phyloP scores from a whole-genome alignment of 1,140 invertebrate species.

The Drosophila tsacasi region DNA sequence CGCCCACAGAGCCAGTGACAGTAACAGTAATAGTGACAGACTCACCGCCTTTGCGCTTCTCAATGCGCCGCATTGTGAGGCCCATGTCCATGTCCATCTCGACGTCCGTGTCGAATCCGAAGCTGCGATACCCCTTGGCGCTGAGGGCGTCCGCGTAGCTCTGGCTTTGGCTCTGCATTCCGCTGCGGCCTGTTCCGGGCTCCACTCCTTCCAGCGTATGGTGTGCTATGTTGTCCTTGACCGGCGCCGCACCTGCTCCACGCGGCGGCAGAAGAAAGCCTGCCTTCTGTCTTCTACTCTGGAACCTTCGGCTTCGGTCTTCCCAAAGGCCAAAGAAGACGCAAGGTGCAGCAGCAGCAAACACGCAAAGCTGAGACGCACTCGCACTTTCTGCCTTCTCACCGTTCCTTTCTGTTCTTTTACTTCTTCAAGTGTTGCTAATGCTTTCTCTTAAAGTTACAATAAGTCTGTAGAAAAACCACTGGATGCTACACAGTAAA shows the following conservation, averaged over 20 bases:
- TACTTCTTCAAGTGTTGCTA: not conserved
- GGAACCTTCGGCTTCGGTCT: constrained; percentile 18
- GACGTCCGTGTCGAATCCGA: constrained; percentile 83
- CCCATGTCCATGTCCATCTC: constrained; percentile 83
- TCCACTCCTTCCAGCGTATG: constrained; percentile 1
- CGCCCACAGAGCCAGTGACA: not conserved
- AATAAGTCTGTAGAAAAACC: not conserved
- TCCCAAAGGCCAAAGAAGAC: constrained; percentile 1
- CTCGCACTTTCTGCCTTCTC: not conserved
- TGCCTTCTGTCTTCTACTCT: not conserved
- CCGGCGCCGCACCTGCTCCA: constrained; percentile 4
- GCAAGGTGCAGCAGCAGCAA: not conserved
- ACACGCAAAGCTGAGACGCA: not conserved
- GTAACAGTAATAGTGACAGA: constrained; percentile 7
- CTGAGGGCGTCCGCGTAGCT: constrained; percentile 80
- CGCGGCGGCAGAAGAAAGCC: not conserved
- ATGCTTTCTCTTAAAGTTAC: not conserved
- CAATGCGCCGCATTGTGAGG: constrained; percentile 62
- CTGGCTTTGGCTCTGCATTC: constrained; percentile 64
- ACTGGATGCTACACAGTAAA: constrained; percentile 27
- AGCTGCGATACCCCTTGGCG: constrained; percentile 78
- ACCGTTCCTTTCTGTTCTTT: not conserved
- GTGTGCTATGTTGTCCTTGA: constrained; percentile 1
- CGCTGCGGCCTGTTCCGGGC: constrained; percentile 6
- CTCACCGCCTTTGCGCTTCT: constrained; percentile 81